These are phyloP conservation scores for Stegana nigrithorax DNA, from an alignment of 2,888 invertebrate species.

Conservation along the genomic window DNA sequence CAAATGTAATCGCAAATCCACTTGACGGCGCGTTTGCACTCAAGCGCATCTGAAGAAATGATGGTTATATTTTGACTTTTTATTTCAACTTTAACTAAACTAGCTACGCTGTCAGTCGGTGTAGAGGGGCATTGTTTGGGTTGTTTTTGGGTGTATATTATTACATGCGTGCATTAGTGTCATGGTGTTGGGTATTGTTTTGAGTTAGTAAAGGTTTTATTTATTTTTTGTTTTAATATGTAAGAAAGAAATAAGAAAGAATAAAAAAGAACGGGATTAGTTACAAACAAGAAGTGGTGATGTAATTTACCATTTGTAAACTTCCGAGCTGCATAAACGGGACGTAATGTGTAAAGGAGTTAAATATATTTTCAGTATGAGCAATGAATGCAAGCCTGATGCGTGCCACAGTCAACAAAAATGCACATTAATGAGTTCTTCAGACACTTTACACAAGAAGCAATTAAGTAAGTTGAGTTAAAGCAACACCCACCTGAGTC, in stretches of 20 bases:
- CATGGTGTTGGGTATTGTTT: background rate
- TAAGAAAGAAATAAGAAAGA: conserved; percentile 49
- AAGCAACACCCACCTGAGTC: conserved; percentile 78
- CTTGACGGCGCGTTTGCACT: conserved; percentile 92
- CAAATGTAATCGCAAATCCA: conserved; percentile 99
- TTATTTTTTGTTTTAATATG: conserved; percentile 23
- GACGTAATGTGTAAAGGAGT: background rate
- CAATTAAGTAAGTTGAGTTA: background rate
- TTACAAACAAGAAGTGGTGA: conserved; percentile 52
- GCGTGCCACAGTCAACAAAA: conserved; percentile 21
- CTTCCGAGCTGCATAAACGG: conserved; percentile 62
- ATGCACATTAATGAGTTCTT: background rate
- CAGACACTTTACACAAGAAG: background rate
- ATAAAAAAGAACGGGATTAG: conserved; percentile 51
- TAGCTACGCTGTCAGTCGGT: conserved; percentile 57
- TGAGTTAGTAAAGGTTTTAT: background rate
- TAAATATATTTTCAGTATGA: background rate
- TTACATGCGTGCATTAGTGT: conserved; percentile 22
- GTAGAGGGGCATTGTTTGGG: conserved; percentile 12
- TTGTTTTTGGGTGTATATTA: conserved; percentile 19
- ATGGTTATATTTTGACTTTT: conserved; percentile 69
- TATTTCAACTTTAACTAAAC: conserved; percentile 67
- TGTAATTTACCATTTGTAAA: conserved; percentile 65
- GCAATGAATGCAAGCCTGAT: background rate
- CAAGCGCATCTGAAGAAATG: conserved; percentile 80